phyloP scores from a whole-genome alignment of 1,140 invertebrate species.

The Drosophila sturtevanti region DNA sequence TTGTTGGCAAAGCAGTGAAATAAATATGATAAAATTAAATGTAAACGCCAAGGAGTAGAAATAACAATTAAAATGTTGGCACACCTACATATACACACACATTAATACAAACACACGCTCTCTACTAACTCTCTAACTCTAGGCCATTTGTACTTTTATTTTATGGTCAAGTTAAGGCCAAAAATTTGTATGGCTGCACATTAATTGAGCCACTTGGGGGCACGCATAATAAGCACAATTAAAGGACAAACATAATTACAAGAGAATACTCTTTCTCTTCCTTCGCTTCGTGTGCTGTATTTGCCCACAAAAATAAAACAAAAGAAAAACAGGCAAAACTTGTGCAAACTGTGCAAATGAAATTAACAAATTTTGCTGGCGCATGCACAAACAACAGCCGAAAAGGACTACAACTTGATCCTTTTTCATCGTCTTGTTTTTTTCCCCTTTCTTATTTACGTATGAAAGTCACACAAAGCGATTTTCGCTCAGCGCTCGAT shows the following conservation, averaged over 20 bases:
- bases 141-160: background rate
- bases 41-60: slow-evolving; percentile 36
- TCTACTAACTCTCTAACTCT: background rate
- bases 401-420: slow-evolving; percentile 8
- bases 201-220: slow-evolving; percentile 78
- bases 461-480: slow-evolving; percentile 78
- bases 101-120: slow-evolving; percentile 7
- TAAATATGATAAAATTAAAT: slow-evolving; percentile 24
- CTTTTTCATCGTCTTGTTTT: slow-evolving; percentile 26
- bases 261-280: slow-evolving; percentile 26
- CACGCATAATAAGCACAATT: slow-evolving; percentile 79
- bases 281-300: background rate
- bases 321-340: slow-evolving; percentile 37
- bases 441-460: slow-evolving; percentile 57
- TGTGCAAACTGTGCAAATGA: slow-evolving; percentile 75
- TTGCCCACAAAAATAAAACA: slow-evolving; percentile 37
- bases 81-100: slow-evolving; percentile 34
- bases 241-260: slow-evolving; percentile 80
- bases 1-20: background rate
- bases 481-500: slow-evolving; percentile 66
- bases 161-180: slow-evolving; percentile 22
- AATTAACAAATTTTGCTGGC: slow-evolving; percentile 73
- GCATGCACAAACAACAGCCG: slow-evolving; percentile 53
- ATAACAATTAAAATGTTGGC: slow-evolving; percentile 21
- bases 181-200: slow-evolving; percentile 44